Evolutionary conservation across 1,140 invertebrate genomes (phyloP), one percentile per base, ranked within the genome.

Genomic region (Drosophila ironensis): DNA sequence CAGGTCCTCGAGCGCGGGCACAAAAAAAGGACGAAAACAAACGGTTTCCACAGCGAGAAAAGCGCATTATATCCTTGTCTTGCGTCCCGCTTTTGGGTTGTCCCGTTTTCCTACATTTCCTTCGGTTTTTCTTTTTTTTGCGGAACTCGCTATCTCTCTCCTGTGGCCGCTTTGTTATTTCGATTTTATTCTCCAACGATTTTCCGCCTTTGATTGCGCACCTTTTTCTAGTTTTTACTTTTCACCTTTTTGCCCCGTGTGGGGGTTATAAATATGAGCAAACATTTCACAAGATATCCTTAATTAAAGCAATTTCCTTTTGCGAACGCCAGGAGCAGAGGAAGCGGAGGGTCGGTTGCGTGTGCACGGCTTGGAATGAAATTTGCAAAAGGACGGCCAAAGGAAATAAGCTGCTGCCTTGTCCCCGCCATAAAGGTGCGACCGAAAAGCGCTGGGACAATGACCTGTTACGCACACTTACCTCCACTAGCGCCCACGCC

Each of bases 231-330:
- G 54, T 37, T 63, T 45, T 14, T 35, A 27, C 41, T 70, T 70
- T 70, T 60, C 46, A 64, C 60, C 44, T 60, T 45, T 48, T 40
- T 24, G 17, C 14, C 47, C 12, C 51, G 41, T 16, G 16, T 50
- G 41, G 52, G 44, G 53, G 74, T 56, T 78, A 80, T 86, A 86
- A 86, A 86, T 86, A 86, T 86, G 66, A 86, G 74, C 72, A 77
- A 71, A 63, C 70, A 64, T 75, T 86, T 84, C 80, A 56, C 57
- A 70, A 86, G 81, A 80, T 86, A 86, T 76, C 72, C 75, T 81
- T 87, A 86, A 86, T 86, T 87, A 86, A 86, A 87, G 81, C 71
- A 59, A 81, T 81, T 87, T 87, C 81, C 81, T 68, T 46, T 46
- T 42, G 24, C 8, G 17, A 42, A 46, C n/a, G n/a, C n/a, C 25